phyloP scores from a whole-genome alignment of 2,797 vertebrate species.

The Peromyscus attwateri region DNA sequence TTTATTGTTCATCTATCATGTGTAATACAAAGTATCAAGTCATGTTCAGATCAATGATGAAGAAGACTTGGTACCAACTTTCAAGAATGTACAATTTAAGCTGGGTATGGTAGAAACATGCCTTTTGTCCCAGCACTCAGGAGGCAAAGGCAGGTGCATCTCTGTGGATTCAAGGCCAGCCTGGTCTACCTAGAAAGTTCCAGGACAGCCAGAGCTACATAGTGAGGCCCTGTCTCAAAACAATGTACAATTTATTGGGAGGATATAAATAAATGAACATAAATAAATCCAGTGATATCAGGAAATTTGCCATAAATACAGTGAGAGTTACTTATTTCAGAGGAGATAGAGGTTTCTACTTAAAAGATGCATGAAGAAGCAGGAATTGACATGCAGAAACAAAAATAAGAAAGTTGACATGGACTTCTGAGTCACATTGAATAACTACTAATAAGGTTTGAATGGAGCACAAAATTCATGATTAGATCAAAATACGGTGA shows the following conservation, averaged over 20 bases:
- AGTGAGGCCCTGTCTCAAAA: not conserved
- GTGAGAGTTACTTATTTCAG: constrained; percentile 46
- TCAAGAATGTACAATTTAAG: constrained; percentile 17
- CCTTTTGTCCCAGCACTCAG: not conserved
- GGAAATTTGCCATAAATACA: constrained; percentile 36
- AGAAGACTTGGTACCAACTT: constrained; percentile 1
- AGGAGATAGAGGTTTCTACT: not conserved
- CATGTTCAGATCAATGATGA: constrained; percentile 35
- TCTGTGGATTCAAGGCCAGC: not conserved
- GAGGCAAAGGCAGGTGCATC: not conserved
- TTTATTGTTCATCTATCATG: constrained; percentile 16
- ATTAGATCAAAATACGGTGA: constrained; percentile 7
- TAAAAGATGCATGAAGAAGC: not conserved
- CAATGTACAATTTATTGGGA: constrained; percentile 30
- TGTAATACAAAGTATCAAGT: constrained; percentile 34
- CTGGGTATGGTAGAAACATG: not conserved
- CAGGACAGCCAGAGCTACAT: not conserved
- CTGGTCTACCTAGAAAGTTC: not conserved
- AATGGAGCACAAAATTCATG: not conserved
- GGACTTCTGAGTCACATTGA: not conserved
- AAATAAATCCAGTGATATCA: constrained; percentile 59
- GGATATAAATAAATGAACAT: constrained; percentile 38
- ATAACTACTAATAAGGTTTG: constrained; percentile 21
- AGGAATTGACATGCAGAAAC: constrained; percentile 31
- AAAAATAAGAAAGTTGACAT: not conserved